Percentiles rank a stretch among this genome's conserved stretches.
Conservation (phyloP, 2,888 invertebrate species). For the Napeogenes inachia region DNA sequence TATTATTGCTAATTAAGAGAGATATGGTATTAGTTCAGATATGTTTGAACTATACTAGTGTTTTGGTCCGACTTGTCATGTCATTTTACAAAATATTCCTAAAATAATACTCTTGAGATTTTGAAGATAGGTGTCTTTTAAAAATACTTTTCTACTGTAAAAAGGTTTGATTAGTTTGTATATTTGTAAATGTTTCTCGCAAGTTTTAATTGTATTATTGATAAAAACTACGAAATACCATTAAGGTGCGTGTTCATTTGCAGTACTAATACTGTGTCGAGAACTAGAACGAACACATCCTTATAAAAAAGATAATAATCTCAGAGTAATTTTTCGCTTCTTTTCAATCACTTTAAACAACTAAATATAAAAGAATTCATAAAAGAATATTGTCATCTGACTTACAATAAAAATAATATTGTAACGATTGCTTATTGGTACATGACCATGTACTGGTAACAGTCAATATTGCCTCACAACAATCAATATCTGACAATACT, state of each 20-base stretch:
- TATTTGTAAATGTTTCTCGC: too few relatives aligned
- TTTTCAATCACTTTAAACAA: background rate
- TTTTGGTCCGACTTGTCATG: slow-evolving; percentile 59
- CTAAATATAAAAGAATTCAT: background rate
- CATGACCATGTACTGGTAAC: slow-evolving; percentile 26
- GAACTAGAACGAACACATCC: too few relatives aligned
- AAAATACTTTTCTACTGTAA: background rate
- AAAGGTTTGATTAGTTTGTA: background rate
- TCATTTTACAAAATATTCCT: slow-evolving; percentile 11
- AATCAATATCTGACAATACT: slow-evolving; percentile 17
- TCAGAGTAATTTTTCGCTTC: too few relatives aligned
- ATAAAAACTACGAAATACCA: too few relatives aligned
- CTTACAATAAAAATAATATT: slow-evolving; percentile 16
- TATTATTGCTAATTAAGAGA: slow-evolving; percentile 63
- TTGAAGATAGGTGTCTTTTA: background rate
- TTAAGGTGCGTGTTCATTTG: too few relatives aligned
- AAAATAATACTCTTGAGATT: slow-evolving; percentile 7
- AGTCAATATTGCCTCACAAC: slow-evolving; percentile 22
- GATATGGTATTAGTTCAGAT: slow-evolving; percentile 68
- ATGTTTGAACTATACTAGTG: slow-evolving; percentile 58
- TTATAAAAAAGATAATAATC: too few relatives aligned
- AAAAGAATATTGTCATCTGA: background rate
- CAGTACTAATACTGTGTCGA: too few relatives aligned
- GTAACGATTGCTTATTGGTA: slow-evolving; percentile 20
- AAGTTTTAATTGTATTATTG: too few relatives aligned